Conservation (phyloP, 1,140 invertebrate species). For the Anoplophora glabripennis region DNA sequence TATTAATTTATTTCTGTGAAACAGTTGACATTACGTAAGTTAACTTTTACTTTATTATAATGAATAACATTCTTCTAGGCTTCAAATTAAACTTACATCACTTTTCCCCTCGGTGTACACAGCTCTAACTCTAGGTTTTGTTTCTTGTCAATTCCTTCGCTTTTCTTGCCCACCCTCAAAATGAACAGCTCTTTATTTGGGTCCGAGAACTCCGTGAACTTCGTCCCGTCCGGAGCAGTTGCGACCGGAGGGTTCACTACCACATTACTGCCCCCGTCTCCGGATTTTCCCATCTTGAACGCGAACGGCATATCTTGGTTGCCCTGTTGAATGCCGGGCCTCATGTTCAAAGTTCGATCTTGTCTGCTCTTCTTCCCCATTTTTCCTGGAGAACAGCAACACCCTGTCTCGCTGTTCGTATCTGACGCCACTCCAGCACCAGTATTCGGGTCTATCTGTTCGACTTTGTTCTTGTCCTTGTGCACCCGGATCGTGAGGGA, state of each 20-base stretch:
- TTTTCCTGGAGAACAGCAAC: neutral
- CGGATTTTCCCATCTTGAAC: constrained; percentile 38
- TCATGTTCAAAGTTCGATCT: constrained; percentile 24
- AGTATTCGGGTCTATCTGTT: constrained; percentile 27
- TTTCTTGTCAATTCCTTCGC: constrained; percentile 44
- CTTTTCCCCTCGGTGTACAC: constrained; percentile 35
- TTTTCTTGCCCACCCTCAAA: constrained; percentile 44
- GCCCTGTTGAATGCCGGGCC: constrained; percentile 28
- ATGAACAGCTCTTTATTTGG: constrained; percentile 48
- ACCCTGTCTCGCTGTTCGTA: neutral
- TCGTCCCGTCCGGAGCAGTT: constrained; percentile 37
- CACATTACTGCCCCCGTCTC: constrained; percentile 30
- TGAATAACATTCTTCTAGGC: neutral
- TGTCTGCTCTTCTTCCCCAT: constrained; percentile 9
- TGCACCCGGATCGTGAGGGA: constrained; percentile 46
- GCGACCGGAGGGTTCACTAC: constrained; percentile 39
- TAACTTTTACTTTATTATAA: too few species aligned
- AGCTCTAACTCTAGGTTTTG: constrained; percentile 48
- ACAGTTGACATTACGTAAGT: too few species aligned
- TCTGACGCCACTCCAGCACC: neutral
- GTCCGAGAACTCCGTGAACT: constrained; percentile 46
- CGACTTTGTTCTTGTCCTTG: constrained; percentile 42
- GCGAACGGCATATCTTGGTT: constrained; percentile 35
- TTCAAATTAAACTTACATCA: constrained; percentile 35
- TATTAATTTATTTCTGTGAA: too few species aligned